phyloP scores from a whole-genome alignment of 2,113 vertebrate genomes.

The Boulengeromyrus knoepffleri region DNA sequence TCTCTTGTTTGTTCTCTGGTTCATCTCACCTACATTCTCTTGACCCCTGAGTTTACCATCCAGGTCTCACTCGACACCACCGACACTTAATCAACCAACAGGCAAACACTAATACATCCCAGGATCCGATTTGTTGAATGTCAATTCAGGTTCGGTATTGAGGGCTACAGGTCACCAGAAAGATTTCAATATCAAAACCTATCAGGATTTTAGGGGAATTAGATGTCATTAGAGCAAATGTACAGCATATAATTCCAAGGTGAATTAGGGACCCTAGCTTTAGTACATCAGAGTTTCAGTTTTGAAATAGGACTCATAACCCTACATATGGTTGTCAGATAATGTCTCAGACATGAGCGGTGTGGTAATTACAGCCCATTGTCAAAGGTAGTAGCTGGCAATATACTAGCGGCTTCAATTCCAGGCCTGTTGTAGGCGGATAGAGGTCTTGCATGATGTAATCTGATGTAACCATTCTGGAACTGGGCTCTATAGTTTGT shows the following conservation, averaged over 20 bases:
- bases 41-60: background rate
- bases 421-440: conserved; percentile 15
- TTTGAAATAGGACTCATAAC: background rate
- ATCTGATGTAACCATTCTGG: conserved; percentile 17
- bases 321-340: background rate
- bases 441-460: conserved; percentile 19
- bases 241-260: background rate
- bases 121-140: background rate
- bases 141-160: background rate
- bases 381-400: conserved; percentile 10
- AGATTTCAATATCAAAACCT: background rate
- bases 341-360: background rate
- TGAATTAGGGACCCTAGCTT: background rate
- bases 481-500: conserved; percentile 6
- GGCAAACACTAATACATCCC: background rate
- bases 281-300: background rate
- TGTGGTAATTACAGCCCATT: conserved; percentile 6
- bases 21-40: background rate
- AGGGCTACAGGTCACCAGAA: background rate
- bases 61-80: background rate
- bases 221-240: background rate
- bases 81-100: background rate
- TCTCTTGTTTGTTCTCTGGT: background rate
- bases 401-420: background rate
- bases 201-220: background rate